Evolutionary conservation across 2,797 vertebrate species (phyloP).

Genomic region (Lutjanus campechanus): DNA sequence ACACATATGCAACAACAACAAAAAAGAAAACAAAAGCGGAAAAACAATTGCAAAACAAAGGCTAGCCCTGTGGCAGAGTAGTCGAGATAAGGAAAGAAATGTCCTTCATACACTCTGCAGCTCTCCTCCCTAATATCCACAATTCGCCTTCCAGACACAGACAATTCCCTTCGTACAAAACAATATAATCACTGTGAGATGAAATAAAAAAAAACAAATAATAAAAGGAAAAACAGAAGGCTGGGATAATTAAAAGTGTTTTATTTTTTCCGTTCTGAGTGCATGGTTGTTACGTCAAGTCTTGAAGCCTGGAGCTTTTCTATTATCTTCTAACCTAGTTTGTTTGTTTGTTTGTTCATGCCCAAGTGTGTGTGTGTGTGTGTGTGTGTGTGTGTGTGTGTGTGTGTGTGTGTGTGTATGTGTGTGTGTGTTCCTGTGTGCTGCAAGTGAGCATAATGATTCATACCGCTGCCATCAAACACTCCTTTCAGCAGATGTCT

Average conservation of each 20-base stretch:
- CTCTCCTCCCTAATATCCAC: conserved; percentile 73
- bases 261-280: conserved; percentile 73
- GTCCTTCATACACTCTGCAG: conserved; percentile 79
- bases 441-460: conserved; percentile 74
- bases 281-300: conserved; percentile 76
- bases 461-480: conserved; percentile 74
- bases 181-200: conserved; percentile 82
- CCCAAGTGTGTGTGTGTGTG: conserved; percentile 16
- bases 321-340: conserved; percentile 81
- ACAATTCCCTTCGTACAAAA: conserved; percentile 82
- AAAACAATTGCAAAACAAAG: conserved; percentile 80
- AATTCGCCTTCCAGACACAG: conserved; percentile 79
- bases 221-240: conserved; percentile 78
- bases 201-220: conserved; percentile 69
- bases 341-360: conserved; percentile 70
- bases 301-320: conserved; percentile 76
- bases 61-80: conserved; percentile 75
- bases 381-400: conserved; percentile 28
- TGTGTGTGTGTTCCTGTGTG: conserved; percentile 46
- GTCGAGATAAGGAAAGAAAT: conserved; percentile 77
- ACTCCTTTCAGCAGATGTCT: conserved; percentile 78
- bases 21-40: conserved; percentile 58
- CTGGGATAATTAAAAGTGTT: conserved; percentile 84
- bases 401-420: conserved; percentile 15
- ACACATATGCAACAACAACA: conserved; percentile 34